Base-by-base conservation (phyloP, 2,113 vertebrate species). In the Trochalopteron elliotii region DNA sequence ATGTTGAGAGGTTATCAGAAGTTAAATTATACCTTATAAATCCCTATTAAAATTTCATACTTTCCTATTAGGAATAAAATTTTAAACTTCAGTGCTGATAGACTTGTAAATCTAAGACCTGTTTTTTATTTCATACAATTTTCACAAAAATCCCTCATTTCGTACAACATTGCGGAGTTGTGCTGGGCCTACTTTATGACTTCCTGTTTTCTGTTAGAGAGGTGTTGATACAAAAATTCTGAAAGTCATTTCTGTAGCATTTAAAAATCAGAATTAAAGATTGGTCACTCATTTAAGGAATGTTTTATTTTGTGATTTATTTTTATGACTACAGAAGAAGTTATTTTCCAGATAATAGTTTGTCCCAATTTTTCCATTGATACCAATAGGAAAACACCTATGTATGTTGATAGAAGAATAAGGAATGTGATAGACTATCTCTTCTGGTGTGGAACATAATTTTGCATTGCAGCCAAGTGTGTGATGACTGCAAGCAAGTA, bases 31-130 rank as follows among this genome's bases (percentile, higher is more conserved):
- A 81, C 35, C 53, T 69, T 93, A 5, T 72, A 84, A 94, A 67
- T 79, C 35, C 6, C 33, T 79, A 28, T 42, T 94, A 91, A 71
- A 93, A 89, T 95, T 49, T 89, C 70, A 89, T 78, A 40, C 40
- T 35, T 89, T 76, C 69, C 31, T 93, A 74, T 89, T 93, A 80
- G 67, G 74, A 96, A 50, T 81, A 85, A 93, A 80, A 53, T 80
- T 83, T 84, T 75, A 76, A 87, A 53, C 64, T 40, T 81, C 70
- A 37, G 44, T 77, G 9, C 35, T 93, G 57, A 55, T 33, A 85
- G 67, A 35, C 27, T 83, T 72, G 14, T 65, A 87, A 83, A 87
- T 85, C 65, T 80, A 79, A 94, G 49, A 71, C 57, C 50, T 45
- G 59, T 52, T 75, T 67, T 76, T 80, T 56, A 60, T 79, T 92